These are phyloP conservation scores for Bombus huntii DNA, from an alignment of 1,140 invertebrate genomes.

Conservation along the genomic window DNA sequence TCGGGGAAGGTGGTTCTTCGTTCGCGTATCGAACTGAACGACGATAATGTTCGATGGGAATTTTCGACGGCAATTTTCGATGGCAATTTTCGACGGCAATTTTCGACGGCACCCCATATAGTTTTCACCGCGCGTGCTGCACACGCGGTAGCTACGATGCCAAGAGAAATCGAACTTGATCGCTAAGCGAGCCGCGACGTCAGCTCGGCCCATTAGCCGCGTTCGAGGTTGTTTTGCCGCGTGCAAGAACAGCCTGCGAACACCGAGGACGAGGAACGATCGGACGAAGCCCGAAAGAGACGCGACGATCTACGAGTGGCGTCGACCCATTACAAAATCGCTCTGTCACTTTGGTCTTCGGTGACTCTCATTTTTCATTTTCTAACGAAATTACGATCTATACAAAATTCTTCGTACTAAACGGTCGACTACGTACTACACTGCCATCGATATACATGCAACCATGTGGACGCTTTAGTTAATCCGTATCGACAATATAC, in stretches of 20 bases:
- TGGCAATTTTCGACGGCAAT: no score
- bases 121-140: conserved; percentile 73
- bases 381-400: no score
- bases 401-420: no score
- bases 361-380: no score
- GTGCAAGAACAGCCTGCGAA: neutral
- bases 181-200: conserved; percentile 78
- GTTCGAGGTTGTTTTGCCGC: conserved; percentile 63
- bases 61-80: no score
- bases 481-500: no score
- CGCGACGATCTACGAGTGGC: no score
- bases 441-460: no score
- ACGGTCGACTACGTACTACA: no score
- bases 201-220: conserved; percentile 77
- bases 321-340: no score
- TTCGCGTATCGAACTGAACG: conserved; percentile 21
- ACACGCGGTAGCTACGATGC: conserved; percentile 70
- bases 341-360: no score
- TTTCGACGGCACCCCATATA: conserved; percentile 70
- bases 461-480: no score
- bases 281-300: neutral
- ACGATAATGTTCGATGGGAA: conserved; percentile 37
- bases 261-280: neutral
- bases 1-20: conserved; percentile 24
- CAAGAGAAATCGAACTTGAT: conserved; percentile 81